Evolutionary conservation across 2,113 vertebrate species (phyloP), one percentile per base, ranked within the genome.

Genomic region (Mirounga angustirostris): DNA sequence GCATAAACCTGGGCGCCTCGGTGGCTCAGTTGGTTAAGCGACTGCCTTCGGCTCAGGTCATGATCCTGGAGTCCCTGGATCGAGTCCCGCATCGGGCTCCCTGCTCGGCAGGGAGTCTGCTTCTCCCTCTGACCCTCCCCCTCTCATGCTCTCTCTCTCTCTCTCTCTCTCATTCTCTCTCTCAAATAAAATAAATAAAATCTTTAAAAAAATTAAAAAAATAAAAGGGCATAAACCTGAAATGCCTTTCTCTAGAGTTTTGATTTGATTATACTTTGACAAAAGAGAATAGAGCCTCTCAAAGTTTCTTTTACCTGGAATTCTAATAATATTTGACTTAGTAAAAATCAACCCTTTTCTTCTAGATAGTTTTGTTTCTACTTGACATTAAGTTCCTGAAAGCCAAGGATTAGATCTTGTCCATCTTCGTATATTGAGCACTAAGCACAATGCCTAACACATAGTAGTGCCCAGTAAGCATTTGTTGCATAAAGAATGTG

Each of bases 221-320:
- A 36, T 82, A 52, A 94, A 59, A 58, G 65, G 7, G 4, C 2
- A 4, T 59, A 74, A 81, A 9, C 40, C 36, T 71, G 16, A 73
- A 94, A 59, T 15, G 16, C 65, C 40, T 94, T 96, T 89, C 19
- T 67, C 40, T 79, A 58, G 40, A 91, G 92, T 96, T 88, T 84
- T 78, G 30, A 65, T 59, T 93, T 52, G 56, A 65, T 56, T 89
- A 56, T 59, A 79, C 24, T 89, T 82, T 91, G 33, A 86, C 36
- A 96, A 90, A 94, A 19, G 30, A 30, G 16, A 96, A 61, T 65
- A 69, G 24, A 59, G 52, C 91, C 7, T 82, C 56, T 63, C 36
- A 71, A 91, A 86, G 12, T 96, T 90, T 80, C 6, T 78, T 95
- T 82, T 88, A 80, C 9, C 16, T 69, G 8, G 11, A 85, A 97